These are phyloP conservation scores for Tetramorium alpestre DNA, from an alignment of 1,140 invertebrate species.

Conservation along the genomic window DNA sequence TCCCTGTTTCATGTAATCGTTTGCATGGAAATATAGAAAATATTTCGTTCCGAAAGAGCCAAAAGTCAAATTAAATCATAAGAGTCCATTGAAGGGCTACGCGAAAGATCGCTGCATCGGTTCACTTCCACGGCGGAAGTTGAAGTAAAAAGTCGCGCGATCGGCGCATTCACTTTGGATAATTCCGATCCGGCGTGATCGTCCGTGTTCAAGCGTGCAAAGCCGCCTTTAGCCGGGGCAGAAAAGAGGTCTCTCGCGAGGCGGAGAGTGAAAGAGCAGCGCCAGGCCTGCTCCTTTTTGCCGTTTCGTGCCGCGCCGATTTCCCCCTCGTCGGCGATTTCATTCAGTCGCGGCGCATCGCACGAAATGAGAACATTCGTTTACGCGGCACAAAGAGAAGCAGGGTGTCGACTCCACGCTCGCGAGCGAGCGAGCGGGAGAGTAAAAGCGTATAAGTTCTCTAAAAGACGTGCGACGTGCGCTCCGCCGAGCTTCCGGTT, in stretches of 20 bases:
- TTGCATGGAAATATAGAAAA: background rate
- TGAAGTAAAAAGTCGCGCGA: background rate
- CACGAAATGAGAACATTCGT: conserved; percentile 69
- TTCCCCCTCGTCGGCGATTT: conserved; percentile 60
- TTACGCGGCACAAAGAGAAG: conserved; percentile 62
- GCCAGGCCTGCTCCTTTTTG: background rate
- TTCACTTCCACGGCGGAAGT: conserved; percentile 9
- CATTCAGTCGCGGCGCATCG: conserved; percentile 63
- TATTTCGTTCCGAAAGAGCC: background rate
- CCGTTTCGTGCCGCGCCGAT: conserved; percentile 54
- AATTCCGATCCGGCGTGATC: conserved; percentile 28
- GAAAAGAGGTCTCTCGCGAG: background rate
- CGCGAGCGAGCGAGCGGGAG: conserved; percentile 1
- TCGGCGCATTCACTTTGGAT: conserved; percentile 4
- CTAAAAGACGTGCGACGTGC: conserved; percentile 31
- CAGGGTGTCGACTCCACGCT: conserved; percentile 10
- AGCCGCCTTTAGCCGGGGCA: conserved; percentile 1
- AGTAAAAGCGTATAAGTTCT: conserved; percentile 3
- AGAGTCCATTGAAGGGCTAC: background rate
- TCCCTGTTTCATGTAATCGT: background rate
- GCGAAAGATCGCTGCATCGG: background rate
- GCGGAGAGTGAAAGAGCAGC: conserved; percentile 22
- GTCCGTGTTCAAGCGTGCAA: conserved; percentile 28
- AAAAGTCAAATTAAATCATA: background rate
- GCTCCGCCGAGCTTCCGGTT: background rate